These are phyloP conservation scores for Gymnodraco acuticeps DNA, from an alignment of 2,797 vertebrate species.

Conservation along the genomic window DNA sequence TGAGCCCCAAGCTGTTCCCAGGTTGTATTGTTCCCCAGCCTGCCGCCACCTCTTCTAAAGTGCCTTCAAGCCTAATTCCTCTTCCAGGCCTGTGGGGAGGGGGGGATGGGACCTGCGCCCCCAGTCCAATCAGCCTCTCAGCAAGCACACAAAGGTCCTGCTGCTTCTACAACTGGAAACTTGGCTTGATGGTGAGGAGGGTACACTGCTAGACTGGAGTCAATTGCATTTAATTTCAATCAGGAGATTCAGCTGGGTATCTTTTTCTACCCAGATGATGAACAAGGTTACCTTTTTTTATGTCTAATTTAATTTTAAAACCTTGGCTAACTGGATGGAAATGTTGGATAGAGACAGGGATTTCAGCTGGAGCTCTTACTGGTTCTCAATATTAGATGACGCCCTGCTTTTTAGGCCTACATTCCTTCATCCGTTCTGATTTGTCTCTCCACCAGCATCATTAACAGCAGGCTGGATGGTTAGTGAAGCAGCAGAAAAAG, in stretches of 20 bases:
- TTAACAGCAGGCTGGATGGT: constrained; percentile 53
- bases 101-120: constrained; percentile 62
- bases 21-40: constrained; percentile 77
- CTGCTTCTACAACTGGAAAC: constrained; percentile 79
- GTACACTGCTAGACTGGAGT: constrained; percentile 63
- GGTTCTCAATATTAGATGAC: constrained; percentile 48
- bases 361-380: constrained; percentile 31
- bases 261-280: constrained; percentile 40
- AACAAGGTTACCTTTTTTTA: constrained; percentile 44
- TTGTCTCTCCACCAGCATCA: constrained; percentile 44
- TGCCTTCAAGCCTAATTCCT: constrained; percentile 75
- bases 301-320: constrained; percentile 52
- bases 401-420: constrained; percentile 27
- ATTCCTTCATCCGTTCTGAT: constrained; percentile 65
- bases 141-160: constrained; percentile 79
- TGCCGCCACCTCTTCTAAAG: constrained; percentile 73
- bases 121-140: constrained; percentile 80
- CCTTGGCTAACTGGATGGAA: constrained; percentile 38
- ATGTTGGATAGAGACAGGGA: constrained; percentile 14
- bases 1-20: constrained; percentile 75
- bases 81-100: constrained; percentile 66
- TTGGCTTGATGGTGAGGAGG: constrained; percentile 64
- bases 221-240: constrained; percentile 71
- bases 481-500: constrained; percentile 26
- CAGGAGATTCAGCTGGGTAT: constrained; percentile 61